Evolutionary conservation across 2,113 vertebrate species (phyloP).

Genomic region (Colius striatus): DNA sequence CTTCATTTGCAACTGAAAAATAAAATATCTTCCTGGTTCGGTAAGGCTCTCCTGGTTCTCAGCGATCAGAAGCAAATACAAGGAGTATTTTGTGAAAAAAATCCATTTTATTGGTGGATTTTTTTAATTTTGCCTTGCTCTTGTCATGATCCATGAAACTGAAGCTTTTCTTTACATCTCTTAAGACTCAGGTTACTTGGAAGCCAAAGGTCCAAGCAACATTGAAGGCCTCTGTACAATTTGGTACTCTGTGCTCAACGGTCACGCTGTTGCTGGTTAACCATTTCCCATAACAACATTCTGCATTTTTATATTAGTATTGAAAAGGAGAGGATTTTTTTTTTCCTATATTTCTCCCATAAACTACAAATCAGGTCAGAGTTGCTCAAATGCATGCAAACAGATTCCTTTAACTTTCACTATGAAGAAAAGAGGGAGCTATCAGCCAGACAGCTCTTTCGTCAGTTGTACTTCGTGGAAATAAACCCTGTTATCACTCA

Average conservation of each 20-base stretch:
- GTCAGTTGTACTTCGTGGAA: not conserved
- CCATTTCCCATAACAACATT: not conserved
- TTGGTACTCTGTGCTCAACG: not conserved
- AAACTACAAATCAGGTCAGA: not conserved
- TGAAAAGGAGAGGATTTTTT: not conserved
- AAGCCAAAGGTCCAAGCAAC: not conserved
- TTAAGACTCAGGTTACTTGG: not conserved
- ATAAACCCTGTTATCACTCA: not conserved
- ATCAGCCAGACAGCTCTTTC: not conserved
- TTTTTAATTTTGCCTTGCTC: not conserved
- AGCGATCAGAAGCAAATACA: not conserved
- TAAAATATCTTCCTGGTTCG: not conserved
- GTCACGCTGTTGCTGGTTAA: not conserved
- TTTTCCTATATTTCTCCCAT: not conserved
- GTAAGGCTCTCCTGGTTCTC: not conserved
- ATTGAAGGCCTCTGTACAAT: not conserved
- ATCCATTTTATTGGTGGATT: not conserved
- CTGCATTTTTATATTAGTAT: not conserved
- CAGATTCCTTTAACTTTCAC: not conserved
- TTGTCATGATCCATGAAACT: not conserved
- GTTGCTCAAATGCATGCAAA: not conserved
- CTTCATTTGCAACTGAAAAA: not conserved
- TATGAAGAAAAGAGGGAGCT: not conserved
- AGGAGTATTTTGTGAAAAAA: not conserved
- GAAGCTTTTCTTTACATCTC: not conserved